Evolutionary conservation across 30 jellyfish, hydroid and myxozoan genomes (phyloP).

Genomic region (Cassiopea xamachana): DNA sequence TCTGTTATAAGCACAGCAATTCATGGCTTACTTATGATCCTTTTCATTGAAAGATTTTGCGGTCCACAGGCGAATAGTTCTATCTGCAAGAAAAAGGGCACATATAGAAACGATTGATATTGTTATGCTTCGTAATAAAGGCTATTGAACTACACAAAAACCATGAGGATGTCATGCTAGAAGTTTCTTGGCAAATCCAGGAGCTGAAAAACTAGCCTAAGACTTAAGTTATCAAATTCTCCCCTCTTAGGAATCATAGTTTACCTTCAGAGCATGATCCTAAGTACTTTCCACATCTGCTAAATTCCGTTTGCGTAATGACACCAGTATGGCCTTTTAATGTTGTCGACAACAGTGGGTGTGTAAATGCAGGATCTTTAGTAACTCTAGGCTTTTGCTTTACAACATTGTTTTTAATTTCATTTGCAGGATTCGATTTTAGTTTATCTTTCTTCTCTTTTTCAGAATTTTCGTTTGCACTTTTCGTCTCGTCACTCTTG

Average conservation of each 20-base stretch:
- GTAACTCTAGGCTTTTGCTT: constrained; percentile 35
- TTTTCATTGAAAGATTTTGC: constrained; percentile 82
- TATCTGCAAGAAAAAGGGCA: constrained; percentile 60
- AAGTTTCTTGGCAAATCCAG: too few species aligned
- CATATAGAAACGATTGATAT: too few species aligned
- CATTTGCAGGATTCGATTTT: background rate
- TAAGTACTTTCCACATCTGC: constrained; percentile 84
- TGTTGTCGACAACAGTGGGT: constrained; percentile 75
- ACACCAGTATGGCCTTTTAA: constrained; percentile 94
- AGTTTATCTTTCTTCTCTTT: constrained; percentile 2
- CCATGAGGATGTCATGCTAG: too few species aligned
- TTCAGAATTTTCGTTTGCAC: background rate
- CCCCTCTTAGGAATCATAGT: background rate
- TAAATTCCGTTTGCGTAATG: constrained; percentile 67
- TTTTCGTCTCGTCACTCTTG: background rate
- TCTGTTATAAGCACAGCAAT: too few species aligned
- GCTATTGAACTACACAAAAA: too few species aligned
- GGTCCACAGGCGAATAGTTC: constrained; percentile 92
- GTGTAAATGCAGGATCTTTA: constrained; percentile 55
- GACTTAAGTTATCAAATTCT: background rate
- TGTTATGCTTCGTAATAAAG: too few species aligned
- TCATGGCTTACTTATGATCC: constrained; percentile 81
- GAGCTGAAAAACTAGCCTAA: background rate
- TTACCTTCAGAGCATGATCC: constrained; percentile 91
- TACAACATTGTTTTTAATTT: background rate